Evolutionary conservation across 2,797 vertebrate species (phyloP).

Genomic region (Falco concolor): DNA sequence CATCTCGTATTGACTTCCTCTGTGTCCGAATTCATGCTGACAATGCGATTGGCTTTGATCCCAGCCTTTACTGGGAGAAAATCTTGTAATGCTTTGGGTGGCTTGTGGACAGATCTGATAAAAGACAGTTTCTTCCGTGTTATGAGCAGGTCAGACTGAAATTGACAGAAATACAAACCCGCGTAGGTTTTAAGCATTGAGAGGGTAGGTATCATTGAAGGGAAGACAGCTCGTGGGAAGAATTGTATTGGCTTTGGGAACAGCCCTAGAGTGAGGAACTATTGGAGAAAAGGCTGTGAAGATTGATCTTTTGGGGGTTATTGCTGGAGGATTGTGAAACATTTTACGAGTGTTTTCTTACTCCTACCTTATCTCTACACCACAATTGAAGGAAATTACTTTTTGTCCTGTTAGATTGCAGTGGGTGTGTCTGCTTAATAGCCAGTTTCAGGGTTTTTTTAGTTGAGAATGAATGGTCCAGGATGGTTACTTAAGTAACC

Average conservation of each 20-base stretch:
- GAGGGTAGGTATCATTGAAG: background rate
- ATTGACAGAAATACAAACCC: background rate
- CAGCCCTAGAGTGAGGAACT: background rate
- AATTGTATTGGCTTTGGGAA: background rate
- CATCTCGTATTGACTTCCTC: background rate
- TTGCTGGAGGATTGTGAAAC: background rate
- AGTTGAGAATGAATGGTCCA: background rate
- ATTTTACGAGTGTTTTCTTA: background rate
- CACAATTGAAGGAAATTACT: slow-evolving; percentile 33
- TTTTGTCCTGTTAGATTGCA: slow-evolving; percentile 9
- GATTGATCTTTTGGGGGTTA: background rate
- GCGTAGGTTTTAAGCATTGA: background rate
- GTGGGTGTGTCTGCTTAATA: background rate
- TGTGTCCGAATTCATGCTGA: background rate
- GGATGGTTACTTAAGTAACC: background rate
- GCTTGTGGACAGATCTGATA: slow-evolving; percentile 5
- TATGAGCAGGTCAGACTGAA: background rate
- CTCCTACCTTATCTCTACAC: background rate
- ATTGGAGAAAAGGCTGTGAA: background rate
- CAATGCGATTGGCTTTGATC: background rate
- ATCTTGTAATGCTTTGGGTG: background rate
- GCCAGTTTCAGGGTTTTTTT: background rate
- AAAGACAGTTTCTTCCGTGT: background rate
- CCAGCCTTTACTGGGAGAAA: slow-evolving; percentile 3
- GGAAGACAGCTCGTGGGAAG: background rate